Evolutionary conservation across 2,113 vertebrate genomes (phyloP).

Genomic region (Gymnarchus niloticus): DNA sequence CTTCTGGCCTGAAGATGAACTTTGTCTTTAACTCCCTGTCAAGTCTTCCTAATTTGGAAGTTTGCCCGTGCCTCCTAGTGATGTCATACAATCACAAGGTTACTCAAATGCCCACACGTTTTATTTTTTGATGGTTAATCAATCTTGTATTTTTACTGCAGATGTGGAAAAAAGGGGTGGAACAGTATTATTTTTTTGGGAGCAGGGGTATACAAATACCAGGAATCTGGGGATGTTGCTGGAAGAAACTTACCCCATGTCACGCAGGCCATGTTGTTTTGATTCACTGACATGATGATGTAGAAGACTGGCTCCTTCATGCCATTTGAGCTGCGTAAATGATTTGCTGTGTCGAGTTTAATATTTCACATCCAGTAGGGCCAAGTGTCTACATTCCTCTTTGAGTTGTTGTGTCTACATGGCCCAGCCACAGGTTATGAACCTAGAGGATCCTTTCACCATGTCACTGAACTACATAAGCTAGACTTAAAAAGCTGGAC

Average conservation of each 20-base stretch:
- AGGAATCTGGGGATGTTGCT: not conserved
- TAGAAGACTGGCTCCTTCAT: constrained; percentile 10
- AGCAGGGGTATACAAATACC: not conserved
- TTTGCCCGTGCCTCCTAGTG: not conserved
- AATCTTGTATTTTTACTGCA: not conserved
- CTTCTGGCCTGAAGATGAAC: constrained; percentile 7
- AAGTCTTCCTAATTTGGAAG: not conserved
- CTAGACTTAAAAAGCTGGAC: not conserved
- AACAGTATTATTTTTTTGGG: not conserved
- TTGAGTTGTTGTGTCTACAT: not conserved
- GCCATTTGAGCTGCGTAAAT: not conserved
- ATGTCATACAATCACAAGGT: not conserved
- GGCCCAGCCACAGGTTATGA: not conserved
- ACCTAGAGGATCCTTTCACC: not conserved
- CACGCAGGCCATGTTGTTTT: constrained; percentile 20
- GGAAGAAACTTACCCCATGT: not conserved
- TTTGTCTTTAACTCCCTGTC: not conserved
- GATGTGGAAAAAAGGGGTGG: not conserved
- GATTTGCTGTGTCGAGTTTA: not conserved
- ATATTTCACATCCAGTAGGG: not conserved
- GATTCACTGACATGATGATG: constrained; percentile 5
- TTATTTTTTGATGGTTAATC: not conserved
- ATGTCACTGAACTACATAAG: not conserved
- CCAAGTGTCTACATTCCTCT: not conserved
- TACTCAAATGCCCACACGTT: not conserved